Base-by-base conservation (phyloP, 2,113 vertebrate genomes). In the Scalopus aquaticus region DNA sequence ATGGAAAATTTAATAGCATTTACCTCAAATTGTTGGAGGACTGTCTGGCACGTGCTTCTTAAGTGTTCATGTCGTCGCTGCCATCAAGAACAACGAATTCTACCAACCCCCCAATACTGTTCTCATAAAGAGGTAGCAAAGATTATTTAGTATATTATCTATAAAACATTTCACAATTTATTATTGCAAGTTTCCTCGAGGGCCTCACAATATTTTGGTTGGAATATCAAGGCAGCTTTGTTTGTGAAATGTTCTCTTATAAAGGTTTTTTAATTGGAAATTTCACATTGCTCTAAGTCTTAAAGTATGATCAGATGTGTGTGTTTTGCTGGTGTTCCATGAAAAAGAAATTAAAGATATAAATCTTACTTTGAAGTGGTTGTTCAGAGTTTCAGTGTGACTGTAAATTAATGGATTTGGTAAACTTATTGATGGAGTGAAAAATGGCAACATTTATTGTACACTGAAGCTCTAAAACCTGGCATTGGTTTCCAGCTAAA, bases 291-390 rank as follows among this genome's bases (percentile, higher is more conserved):
- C 28, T 82, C 13, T 42, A n/a, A 12, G 42, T 82, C 49, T 19
- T 65, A 9, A 22, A 76, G n/a, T 76, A 62, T 49, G 30, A 67
- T 49, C 28, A 70, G 44, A n/a, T 81, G 9, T 30, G 6, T 37
- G 9, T 28, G n/a, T 30, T 74, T 65, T 69, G 51, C 30, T 88
- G 1, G 81, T 73, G 70, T 44, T 79, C 16, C 30, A 1, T 60
- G 62, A 49, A 58, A 95, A 88, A 69, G 46, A 87, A 94, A 93
- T 64, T 28, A 28, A 82, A 58, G 49, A 32, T 60, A 30, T 42
- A 62, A 32, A 44, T 84, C 46, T 89, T 44, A 69, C 1, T 60
- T 72, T 81, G 73, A 93, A 73, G 64, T 78, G 16, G 12, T 58
- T 30, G 30, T 44, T 72, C 35, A 69, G 81, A 81, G 58, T 86